A percentile compares a stretch with the other conserved stretches of the same genome.
Evolutionary conservation across 2,888 invertebrate genomes (phyloP).

Genomic region (Trichopria drosophilae): DNA sequence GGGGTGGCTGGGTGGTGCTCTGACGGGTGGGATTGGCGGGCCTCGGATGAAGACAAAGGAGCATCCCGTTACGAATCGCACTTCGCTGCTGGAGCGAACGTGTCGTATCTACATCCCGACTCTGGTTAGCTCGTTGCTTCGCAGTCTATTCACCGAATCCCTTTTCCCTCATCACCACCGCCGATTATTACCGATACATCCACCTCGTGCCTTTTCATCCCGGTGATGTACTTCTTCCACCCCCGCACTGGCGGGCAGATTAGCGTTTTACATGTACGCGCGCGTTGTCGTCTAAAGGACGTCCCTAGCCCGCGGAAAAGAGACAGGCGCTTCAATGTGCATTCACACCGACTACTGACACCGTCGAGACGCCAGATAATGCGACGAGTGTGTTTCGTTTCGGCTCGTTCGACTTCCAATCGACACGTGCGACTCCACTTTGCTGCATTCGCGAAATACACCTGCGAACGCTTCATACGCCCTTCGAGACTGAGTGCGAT

Average conservation of each 20-base stretch:
- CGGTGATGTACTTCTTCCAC: constrained; percentile 40
- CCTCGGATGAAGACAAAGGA: constrained; percentile 54
- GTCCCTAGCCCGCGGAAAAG: no score
- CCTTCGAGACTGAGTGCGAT: no score
- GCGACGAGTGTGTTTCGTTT: no score
- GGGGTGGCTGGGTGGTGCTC: constrained; percentile 26
- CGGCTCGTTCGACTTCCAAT: no score
- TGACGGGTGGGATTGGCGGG: constrained; percentile 34
- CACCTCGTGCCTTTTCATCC: constrained; percentile 52
- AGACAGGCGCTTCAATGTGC: no score
- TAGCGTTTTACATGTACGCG: constrained; percentile 20
- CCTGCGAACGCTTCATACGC: no score
- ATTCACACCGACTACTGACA: no score
- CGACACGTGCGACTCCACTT: no score
- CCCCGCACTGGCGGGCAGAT: constrained; percentile 27
- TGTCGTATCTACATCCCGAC: constrained; percentile 57
- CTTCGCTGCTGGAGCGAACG: constrained; percentile 48
- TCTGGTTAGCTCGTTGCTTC: constrained; percentile 37
- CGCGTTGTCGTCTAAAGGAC: constrained; percentile 7
- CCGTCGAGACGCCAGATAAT: no score
- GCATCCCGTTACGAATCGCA: constrained; percentile 55
- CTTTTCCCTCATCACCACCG: constrained; percentile 36
- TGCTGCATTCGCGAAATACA: no score
- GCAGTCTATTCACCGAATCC: not conserved
- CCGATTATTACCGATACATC: constrained; percentile 49